Conservation (phyloP, 2,113 vertebrate species). For the Cathartes aura region DNA sequence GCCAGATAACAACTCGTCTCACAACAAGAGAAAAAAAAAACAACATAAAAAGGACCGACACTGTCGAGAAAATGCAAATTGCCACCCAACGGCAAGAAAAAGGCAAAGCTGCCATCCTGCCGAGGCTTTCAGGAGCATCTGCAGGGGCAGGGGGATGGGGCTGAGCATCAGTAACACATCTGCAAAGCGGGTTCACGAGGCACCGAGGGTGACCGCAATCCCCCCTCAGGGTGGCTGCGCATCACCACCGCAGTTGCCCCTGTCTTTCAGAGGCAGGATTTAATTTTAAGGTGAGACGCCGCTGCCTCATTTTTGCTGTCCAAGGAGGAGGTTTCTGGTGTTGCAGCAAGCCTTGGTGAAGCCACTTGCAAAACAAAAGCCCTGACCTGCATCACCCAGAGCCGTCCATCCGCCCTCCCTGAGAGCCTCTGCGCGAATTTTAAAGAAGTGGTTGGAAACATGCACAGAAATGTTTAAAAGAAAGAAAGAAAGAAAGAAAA, state of each 20-base stretch:
- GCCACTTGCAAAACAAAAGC: neutral
- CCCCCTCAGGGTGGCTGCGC: rapidly evolving
- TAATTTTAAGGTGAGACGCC: neutral
- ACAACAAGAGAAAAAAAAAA: neutral
- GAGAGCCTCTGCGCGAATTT: neutral
- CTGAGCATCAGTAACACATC: neutral
- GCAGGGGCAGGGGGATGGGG: neutral
- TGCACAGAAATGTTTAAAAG: neutral
- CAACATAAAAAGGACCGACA: neutral
- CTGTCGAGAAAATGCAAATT: neutral
- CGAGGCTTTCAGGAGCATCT: neutral
- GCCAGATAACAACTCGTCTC: neutral
- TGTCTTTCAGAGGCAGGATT: neutral
- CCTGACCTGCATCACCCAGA: neutral
- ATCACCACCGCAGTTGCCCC: rapidly evolving
- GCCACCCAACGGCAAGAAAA: neutral
- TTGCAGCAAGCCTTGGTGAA: neutral
- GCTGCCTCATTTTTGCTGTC: neutral
- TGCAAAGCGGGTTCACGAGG: neutral
- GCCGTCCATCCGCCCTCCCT: no score
- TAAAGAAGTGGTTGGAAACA: neutral
- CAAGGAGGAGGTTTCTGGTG: neutral
- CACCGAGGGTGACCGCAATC: neutral
- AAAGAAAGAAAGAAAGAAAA: no score
- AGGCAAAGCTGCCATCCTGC: neutral